Conservation (phyloP, 1,140 invertebrate genomes). For the Heliothis subflexa region DNA sequence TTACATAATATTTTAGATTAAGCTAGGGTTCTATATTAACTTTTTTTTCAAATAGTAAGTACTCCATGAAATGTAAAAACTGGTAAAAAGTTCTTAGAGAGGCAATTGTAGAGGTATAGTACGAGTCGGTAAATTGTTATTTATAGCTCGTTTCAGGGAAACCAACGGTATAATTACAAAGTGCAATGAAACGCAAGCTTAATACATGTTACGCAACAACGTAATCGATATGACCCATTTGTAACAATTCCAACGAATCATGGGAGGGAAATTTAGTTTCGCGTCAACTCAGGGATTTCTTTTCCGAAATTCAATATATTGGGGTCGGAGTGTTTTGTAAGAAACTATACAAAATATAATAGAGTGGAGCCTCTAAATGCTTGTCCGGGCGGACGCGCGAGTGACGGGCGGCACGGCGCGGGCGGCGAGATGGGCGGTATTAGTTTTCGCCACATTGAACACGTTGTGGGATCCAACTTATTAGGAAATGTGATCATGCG, state of each 20-base stretch:
- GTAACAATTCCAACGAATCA: conserved; percentile 48
- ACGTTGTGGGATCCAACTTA: conserved; percentile 83
- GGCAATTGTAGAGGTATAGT: conserved; percentile 53
- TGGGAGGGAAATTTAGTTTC: conserved; percentile 43
- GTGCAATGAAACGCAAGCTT: conserved; percentile 52
- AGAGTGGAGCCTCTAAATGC: conserved; percentile 64
- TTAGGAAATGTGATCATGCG: conserved; percentile 84
- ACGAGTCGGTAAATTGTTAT: conserved; percentile 52
- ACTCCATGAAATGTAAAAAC: neutral
- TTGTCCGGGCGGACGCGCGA: conserved; percentile 64
- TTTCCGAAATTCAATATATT: conserved; percentile 49
- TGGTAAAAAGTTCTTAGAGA: conserved; percentile 43
- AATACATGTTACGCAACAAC: conserved; percentile 47
- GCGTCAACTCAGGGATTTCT: conserved; percentile 29
- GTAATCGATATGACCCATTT: conserved; percentile 51
- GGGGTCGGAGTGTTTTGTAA: conserved; percentile 51
- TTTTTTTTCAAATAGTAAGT: neutral
- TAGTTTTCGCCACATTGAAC: conserved; percentile 81
- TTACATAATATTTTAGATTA: too few relatives aligned
- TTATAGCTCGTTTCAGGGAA: conserved; percentile 51
- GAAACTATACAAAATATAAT: conserved; percentile 67
- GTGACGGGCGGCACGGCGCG: conserved; percentile 58
- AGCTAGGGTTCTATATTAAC: neutral
- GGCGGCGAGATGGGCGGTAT: conserved; percentile 64
- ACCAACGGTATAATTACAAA: conserved; percentile 51